Evolutionary conservation across 2,888 invertebrate species (phyloP), one percentile per base, ranked within the genome.

Genomic region (Tuberolachnus salignus): DNA sequence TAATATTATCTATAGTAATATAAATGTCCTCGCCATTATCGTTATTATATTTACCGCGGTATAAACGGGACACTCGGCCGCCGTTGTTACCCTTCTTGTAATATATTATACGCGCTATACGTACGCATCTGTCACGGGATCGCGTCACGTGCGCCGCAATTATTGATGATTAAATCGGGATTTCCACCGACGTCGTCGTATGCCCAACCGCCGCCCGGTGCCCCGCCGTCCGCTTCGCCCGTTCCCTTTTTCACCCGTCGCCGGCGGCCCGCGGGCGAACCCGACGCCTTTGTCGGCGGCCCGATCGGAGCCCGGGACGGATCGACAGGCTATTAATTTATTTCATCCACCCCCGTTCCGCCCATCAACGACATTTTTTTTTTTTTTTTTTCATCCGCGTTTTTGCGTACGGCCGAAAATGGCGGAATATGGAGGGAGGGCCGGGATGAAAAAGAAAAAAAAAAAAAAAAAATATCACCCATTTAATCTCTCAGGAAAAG

Each of bases 101-200:
- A 23, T 46, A 44, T 42, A 46, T 14, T 46, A 46, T 19, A 64
- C 11, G 46, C 10, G 44, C 34, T 53, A 19, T 34, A 34, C 10
- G 44, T 14, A 11, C 72, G 72, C 72, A 61, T 72, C 72, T 72
- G 72, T 61, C 72, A 59, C 71, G 51, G 51, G 51, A 34, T 19
- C 67, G 67, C 69, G 69, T 69, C 78, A 78, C 78, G 78, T 69
- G 78, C 78, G 78, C 69, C 67, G 69, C 78, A 78, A 78, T 78
- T 78, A 78, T 78, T 78, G 78, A 78, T 78, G 78, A 78, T 78
- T 78, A 78, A 78, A 78, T 78, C 78, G 78, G 78, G 78, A 78
- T 78, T 59, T 78, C 69, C 49, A 46, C 34, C 23, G n/a, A n/a
- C n/a, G n/a, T n/a, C n/a, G n/a, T n/a, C n/a, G 55, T 66, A 16